Evolutionary conservation across 2,888 invertebrate species (phyloP).

Genomic region (Ommatoiulus sabulosus): DNA sequence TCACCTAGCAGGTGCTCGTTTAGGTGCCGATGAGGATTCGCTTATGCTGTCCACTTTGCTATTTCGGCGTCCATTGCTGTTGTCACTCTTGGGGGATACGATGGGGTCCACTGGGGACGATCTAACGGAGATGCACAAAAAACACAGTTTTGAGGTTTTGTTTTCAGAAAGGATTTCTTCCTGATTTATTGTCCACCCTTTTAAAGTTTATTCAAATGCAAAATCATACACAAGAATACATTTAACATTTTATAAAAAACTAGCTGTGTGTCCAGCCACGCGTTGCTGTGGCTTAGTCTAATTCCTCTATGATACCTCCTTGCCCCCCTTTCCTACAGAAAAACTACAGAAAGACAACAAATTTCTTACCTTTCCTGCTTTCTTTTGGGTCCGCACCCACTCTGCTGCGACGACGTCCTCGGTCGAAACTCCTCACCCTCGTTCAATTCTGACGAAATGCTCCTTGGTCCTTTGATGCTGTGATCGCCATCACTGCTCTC

Average conservation of each 20-base stretch:
- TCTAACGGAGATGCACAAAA: neutral
- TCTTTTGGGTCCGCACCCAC: neutral
- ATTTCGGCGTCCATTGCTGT: slow-evolving; percentile 4
- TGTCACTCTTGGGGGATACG: slow-evolving; percentile 35
- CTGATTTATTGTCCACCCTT: no score
- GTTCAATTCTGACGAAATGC: neutral
- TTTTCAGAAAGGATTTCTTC: neutral
- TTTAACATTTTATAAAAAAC: no score
- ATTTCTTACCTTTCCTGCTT: neutral
- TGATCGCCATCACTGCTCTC: slow-evolving; percentile 53
- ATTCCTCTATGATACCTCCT: no score
- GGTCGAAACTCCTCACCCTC: slow-evolving; percentile 10
- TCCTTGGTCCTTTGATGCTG: neutral
- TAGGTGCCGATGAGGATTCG: neutral
- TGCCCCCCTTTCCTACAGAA: no score
- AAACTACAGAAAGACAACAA: neutral
- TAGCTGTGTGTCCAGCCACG: no score
- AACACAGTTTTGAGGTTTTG: neutral
- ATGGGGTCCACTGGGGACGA: slow-evolving; percentile 22
- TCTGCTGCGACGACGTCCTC: slow-evolving; percentile 30
- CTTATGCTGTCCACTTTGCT: neutral
- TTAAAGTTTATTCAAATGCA: no score
- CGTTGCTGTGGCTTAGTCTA: no score
- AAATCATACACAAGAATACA: no score
- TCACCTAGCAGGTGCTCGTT: slow-evolving; percentile 29